These are phyloP conservation scores for Caenorhabditis plicata DNA, from an alignment of 2,888 invertebrate genomes.

Conservation along the genomic window DNA sequence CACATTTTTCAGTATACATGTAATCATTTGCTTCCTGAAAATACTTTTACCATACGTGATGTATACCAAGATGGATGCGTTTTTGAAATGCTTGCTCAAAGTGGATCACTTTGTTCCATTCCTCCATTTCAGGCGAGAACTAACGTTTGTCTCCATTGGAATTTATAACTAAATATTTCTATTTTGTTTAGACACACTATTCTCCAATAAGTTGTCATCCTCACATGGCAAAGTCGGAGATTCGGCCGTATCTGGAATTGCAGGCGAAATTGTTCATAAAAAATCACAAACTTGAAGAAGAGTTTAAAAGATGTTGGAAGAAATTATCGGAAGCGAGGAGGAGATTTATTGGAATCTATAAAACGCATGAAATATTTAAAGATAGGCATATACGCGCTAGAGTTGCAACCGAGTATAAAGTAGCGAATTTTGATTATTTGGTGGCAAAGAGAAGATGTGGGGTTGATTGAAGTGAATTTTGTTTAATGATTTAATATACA, in stretches of 20 bases:
- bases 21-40: no score
- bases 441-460: slow-evolving; percentile 3
- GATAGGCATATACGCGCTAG: slow-evolving; percentile 1
- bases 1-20: slow-evolving; percentile 45
- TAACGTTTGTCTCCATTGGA: no score
- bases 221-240: slow-evolving; percentile 2
- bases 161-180: no score
- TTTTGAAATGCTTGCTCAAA: slow-evolving; percentile 26
- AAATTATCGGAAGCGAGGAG: slow-evolving; percentile 3
- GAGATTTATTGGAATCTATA: background rate
- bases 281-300: background rate
- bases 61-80: no score
- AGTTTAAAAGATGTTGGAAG: no score
- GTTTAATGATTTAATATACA: background rate
- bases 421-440: slow-evolving; percentile 8
- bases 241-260: slow-evolving; percentile 4
- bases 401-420: slow-evolving; percentile 15
- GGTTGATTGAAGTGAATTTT: background rate
- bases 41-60: no score
- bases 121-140: slow-evolving; percentile 11
- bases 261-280: background rate
- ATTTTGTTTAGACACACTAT: slow-evolving; percentile 10
- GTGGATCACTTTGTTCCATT: slow-evolving; percentile 20
- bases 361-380: no score
- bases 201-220: slow-evolving; percentile 14